phyloP scores from a whole-genome alignment of 2,113 vertebrate genomes.

The mouse (Mus musculus) region GRCm39 chr2:27189001-27189500 shows the following conservation, averaged over 20 bases:
- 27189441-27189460: conserved; percentile 97
- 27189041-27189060: background rate
- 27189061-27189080: background rate
- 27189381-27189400: conserved; percentile 97
- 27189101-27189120: background rate
- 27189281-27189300: background rate
- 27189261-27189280: background rate
- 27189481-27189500: conserved; percentile 88
- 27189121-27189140: background rate
- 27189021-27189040: background rate
- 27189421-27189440: conserved; percentile 98
- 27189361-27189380: rapidly evolving
- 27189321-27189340: background rate
- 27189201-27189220: background rate
- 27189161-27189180: background rate
- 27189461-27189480: conserved; percentile 99
- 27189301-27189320: no score
- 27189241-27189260: background rate
- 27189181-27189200: background rate
- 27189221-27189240: background rate
- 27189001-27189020: background rate
- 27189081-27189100: background rate
- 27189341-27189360: rapidly evolving
- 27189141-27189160: background rate
- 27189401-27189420: conserved; percentile 97